Base-by-base conservation (phyloP, 2,113 vertebrate species). In the Oreochromis aureus region DNA sequence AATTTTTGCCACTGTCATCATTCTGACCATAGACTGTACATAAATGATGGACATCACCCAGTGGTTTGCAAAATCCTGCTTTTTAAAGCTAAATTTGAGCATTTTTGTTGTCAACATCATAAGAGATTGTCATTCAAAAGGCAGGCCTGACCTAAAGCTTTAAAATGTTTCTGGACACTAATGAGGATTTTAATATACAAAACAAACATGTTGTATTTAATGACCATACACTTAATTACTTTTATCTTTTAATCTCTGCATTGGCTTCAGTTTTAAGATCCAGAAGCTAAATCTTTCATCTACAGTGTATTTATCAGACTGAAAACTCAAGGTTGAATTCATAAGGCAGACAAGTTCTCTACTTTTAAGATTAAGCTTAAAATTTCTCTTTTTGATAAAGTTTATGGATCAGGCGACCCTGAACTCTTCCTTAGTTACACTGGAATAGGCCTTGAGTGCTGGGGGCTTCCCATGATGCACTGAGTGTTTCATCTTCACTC, bases 361-460 rank as follows among this genome's bases (percentile, higher is more conserved):
- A 36, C 59, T 63, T 18, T 19, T 63, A 63, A 63, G 59, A 63
- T 19, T 11, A 0, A 16, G 2, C 32, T 36, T 63, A 63, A 36
- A 63, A 63, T 36, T 36, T 63, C 32, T 32, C 59, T 12, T 63
- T 63, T 63, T 63, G 59, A 36, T 36, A 36, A n/a, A 0, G 10
- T 19, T 63, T 11, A 63, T 36, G 18, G 59, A 0, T 63, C 32
- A 36, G 32, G 32, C 36, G 32, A 63, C 59, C 32, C 32, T 63
- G 59, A 63, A 3, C 32, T 19, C 59, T 63, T 19, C 32, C 59
- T 63, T 36, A 63, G 18, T 63, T 63, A 7, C 10, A 12, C 59
- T 0, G 4, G 0, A 4, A 32, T 0, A n/a, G 59, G 32, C 18
- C 32, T 34, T n/a, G 59, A n/a, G 59, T 0, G 18, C 59, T 1